Evolutionary conservation across 1,140 invertebrate species (phyloP), one percentile per base, ranked within the genome.

Genomic region (Ctenoplectra terminalis): DNA sequence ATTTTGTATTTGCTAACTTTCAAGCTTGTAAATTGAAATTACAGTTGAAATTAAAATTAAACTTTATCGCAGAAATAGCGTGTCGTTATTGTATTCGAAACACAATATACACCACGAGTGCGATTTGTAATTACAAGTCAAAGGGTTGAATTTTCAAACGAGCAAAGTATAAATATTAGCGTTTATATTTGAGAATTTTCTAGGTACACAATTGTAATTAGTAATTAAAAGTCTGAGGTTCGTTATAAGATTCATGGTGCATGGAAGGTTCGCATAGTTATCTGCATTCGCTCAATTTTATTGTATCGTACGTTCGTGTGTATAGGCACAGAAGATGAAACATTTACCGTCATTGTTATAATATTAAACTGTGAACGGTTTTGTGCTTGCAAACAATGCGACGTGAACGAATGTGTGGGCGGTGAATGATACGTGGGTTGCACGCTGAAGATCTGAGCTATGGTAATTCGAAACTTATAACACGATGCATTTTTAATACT

Each of bases 341-440:
- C 46, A 48, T 63, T 40, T 66, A 66, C 58, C 56, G 37, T 48
- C 48, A 20, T 37, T 46, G 50, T 64, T 40, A n/a, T 63, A 43
- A 79, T 61, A 73, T 83, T 71, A 80, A 80, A 72, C 31, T 34
- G 15, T 31, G 50, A 8, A 52, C 31, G 61, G 54, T 85, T 85
- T 83, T 81, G 46, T 84, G 76, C 71, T 72, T 31, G 52, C 31
- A 29, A 40, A 72, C 64, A 76, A 83, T 81, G 48, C 66, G 37
- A 34, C 63, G 43, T 29, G 50, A 60, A 46, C 17, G 58, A 80
- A 70, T 54, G 56, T 31, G 58, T 58, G 43, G 40, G 54, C 17
- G 67, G 29, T 34, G 61, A 60, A 69, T 15, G 56, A 64, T 83
- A 70, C 69, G 70, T 56, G 56, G 77, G 70, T 13, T 43, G 75